These are phyloP conservation scores for Raphicerus campestris DNA, from an alignment of 2,113 vertebrate species.

Conservation along the genomic window DNA sequence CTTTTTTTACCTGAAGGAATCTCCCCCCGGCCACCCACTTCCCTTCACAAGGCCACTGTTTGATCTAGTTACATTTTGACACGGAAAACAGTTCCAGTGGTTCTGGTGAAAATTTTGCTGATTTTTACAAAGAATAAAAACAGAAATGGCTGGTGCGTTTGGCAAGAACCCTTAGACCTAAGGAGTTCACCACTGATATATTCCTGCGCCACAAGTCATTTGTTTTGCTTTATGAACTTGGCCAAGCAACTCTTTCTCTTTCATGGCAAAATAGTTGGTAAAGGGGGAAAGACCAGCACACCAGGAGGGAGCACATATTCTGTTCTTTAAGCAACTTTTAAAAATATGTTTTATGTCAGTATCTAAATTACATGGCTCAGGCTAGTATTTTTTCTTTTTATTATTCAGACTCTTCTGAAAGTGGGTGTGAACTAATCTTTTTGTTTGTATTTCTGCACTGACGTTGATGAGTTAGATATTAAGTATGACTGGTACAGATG, in stretches of 20 bases:
- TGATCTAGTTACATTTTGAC: constrained; percentile 30
- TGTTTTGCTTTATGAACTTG: constrained; percentile 49
- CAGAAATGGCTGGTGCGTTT: constrained; percentile 32
- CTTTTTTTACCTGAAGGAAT: neutral
- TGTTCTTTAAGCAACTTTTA: constrained; percentile 59
- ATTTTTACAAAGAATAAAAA: constrained; percentile 60
- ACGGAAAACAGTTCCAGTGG: constrained; percentile 27
- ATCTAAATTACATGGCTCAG: constrained; percentile 52
- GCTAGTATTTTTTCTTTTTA: neutral
- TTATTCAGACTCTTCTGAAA: constrained; percentile 56
- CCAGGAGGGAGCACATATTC: neutral
- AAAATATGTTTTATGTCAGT: constrained; percentile 57
- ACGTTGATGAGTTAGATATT: constrained; percentile 73
- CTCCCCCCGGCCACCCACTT: neutral
- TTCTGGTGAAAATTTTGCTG: constrained; percentile 13
- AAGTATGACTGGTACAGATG: constrained; percentile 74
- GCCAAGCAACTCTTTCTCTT: constrained; percentile 62
- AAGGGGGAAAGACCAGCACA: neutral
- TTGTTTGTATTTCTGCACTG: constrained; percentile 69
- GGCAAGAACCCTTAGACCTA: constrained; percentile 15
- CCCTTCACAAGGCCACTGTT: neutral
- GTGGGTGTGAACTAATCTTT: constrained; percentile 65
- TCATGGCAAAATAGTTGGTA: neutral
- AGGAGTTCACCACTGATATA: constrained; percentile 8
- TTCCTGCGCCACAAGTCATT: constrained; percentile 46